Percentiles rank a stretch among this genome's conserved stretches.
Evolutionary conservation across 2,113 vertebrate genomes (phyloP).

Genomic region (Alligator sinensis): DNA sequence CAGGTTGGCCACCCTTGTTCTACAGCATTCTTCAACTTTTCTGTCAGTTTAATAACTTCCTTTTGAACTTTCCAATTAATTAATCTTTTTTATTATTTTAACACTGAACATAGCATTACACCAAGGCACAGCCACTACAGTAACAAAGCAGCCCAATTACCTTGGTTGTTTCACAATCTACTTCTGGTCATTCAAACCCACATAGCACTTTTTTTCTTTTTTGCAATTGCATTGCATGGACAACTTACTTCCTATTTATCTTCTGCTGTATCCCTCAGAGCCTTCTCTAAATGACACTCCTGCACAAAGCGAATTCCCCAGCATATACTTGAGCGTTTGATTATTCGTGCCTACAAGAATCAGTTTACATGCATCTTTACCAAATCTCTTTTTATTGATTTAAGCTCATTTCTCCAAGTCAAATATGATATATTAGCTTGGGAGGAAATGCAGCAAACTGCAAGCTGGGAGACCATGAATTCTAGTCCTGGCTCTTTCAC

Average conservation of each 20-base stretch:
- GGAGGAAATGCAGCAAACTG: not conserved
- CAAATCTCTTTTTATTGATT: not conserved
- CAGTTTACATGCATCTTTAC: not conserved
- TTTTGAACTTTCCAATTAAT: not conserved
- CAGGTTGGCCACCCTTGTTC: no score
- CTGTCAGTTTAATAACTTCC: not conserved
- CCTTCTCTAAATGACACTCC: not conserved
- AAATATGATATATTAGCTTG: not conserved
- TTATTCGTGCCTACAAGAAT: not conserved
- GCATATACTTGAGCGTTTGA: not conserved
- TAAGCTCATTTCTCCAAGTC: not conserved
- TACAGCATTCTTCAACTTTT: not conserved
- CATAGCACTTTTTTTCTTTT: not conserved
- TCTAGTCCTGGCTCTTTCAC: not conserved
- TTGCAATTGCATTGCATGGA: not conserved
- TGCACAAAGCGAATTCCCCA: not conserved
- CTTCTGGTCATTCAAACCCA: slow-evolving; percentile 22
- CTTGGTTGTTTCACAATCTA: slow-evolving; percentile 22
- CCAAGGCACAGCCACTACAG: not conserved
- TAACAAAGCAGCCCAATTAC: not conserved
- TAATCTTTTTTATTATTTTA: not conserved
- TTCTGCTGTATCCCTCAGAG: not conserved
- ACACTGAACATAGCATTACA: not conserved
- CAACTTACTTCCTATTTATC: slow-evolving; percentile 35
- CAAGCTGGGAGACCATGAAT: not conserved